These are phyloP conservation scores for Aurelia sp. DNA, from an alignment of 30 jellyfish, hydroid and myxozoan species.

Conservation along the genomic window DNA sequence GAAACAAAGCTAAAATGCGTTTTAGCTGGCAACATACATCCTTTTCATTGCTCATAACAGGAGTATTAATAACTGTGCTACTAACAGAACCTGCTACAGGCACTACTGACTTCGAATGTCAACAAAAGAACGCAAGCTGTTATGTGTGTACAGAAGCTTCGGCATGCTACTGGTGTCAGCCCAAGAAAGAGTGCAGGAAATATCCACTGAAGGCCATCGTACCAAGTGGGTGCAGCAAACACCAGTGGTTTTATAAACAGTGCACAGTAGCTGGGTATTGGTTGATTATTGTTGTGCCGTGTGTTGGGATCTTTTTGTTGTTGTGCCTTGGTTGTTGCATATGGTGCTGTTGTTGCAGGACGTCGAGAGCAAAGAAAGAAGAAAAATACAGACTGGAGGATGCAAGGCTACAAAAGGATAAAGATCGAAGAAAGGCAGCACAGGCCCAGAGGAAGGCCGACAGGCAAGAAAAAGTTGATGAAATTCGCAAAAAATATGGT, in stretches of 20 bases:
- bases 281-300: slow-evolving; percentile 86
- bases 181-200: slow-evolving; percentile 72
- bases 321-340: slow-evolving; percentile 76
- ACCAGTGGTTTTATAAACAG: slow-evolving; percentile 82
- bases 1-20: background rate
- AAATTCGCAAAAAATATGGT: slow-evolving; percentile 86
- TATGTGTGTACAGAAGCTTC: slow-evolving; percentile 65
- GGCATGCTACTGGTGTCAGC: slow-evolving; percentile 89
- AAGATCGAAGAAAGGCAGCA: slow-evolving; percentile 66
- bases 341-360: slow-evolving; percentile 93
- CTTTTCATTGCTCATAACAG: background rate
- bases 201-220: slow-evolving; percentile 63
- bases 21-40: background rate
- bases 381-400: slow-evolving; percentile 75
- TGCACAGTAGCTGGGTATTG: slow-evolving; percentile 91
- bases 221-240: slow-evolving; percentile 86
- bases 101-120: slow-evolving; percentile 65
- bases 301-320: slow-evolving; percentile 75
- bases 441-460: slow-evolving; percentile 79
- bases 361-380: slow-evolving; percentile 56
- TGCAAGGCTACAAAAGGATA: slow-evolving; percentile 59
- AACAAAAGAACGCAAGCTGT: slow-evolving; percentile 58
- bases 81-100: slow-evolving; percentile 28
- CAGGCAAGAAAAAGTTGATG: slow-evolving; percentile 73
- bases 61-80: slow-evolving; percentile 4